These are phyloP conservation scores for Pipistrellus nathusii DNA, from an alignment of 2,797 vertebrate species.

Conservation along the genomic window DNA sequence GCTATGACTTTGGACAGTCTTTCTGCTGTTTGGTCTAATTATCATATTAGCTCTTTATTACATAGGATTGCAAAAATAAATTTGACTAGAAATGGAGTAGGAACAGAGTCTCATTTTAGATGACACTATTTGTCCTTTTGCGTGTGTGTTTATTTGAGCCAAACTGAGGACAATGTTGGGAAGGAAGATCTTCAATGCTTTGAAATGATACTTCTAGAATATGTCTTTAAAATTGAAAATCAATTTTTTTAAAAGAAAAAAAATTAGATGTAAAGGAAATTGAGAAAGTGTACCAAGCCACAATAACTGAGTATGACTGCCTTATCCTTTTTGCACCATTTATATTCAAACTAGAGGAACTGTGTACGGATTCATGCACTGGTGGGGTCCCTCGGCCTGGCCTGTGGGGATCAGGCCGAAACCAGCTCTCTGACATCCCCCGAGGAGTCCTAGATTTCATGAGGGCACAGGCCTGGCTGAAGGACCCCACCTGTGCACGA, in stretches of 20 bases:
- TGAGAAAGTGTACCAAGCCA: not conserved
- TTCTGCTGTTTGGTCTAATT: too few species aligned
- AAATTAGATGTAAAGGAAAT: not conserved
- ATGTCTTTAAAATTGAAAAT: not conserved
- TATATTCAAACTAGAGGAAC: not conserved
- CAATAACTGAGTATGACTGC: not conserved
- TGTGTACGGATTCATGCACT: too few species aligned
- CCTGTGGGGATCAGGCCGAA: too few species aligned
- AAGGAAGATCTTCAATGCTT: not conserved
- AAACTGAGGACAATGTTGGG: not conserved
- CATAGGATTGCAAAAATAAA: not conserved
- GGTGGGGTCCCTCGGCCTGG: too few species aligned
- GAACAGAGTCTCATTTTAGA: not conserved
- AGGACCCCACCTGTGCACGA: too few species aligned
- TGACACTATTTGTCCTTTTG: not conserved
- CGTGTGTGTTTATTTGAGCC: not conserved
- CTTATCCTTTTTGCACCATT: not conserved
- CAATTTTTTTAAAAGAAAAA: constrained; percentile 27
- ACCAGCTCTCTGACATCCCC: too few species aligned
- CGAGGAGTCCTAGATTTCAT: too few species aligned
- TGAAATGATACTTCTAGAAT: not conserved
- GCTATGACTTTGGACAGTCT: too few species aligned
- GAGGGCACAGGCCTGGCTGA: too few species aligned
- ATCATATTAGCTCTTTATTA: too few species aligned
- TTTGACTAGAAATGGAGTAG: not conserved